phyloP scores from a whole-genome alignment of 2,888 invertebrate species.

The Gisinianus flammeolus region DNA sequence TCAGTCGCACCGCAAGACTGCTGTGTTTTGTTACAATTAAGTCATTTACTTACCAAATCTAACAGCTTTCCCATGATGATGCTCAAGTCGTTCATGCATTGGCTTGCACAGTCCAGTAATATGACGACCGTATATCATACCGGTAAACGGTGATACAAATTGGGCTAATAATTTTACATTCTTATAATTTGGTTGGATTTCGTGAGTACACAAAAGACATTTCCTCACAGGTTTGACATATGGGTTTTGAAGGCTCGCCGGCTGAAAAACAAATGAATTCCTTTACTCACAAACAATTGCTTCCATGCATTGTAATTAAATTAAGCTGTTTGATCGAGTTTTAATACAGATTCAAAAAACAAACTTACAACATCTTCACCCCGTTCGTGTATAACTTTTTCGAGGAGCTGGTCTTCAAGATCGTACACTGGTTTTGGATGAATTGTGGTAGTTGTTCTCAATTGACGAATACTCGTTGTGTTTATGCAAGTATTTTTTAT shows the following conservation, averaged over 20 bases:
- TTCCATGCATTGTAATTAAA: no score
- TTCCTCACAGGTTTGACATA: slow-evolving; percentile 73
- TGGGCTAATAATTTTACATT: slow-evolving; percentile 90
- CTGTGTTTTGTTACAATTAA: no score
- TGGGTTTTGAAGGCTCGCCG: slow-evolving; percentile 73
- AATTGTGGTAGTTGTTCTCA: slow-evolving; percentile 54
- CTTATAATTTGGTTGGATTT: slow-evolving; percentile 86
- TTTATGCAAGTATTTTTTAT: background rate
- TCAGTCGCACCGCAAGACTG: no score
- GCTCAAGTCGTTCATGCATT: slow-evolving; percentile 77
- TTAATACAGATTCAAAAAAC: background rate
- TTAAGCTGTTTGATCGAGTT: no score
- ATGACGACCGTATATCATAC: slow-evolving; percentile 86
- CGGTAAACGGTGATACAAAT: slow-evolving; percentile 95
- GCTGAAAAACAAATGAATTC: slow-evolving; percentile 44
- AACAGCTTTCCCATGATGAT: slow-evolving; percentile 77
- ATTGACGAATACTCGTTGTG: background rate
- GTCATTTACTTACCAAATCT: slow-evolving; percentile 66
- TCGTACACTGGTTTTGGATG: slow-evolving; percentile 54
- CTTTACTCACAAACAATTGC: no score
- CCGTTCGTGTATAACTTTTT: slow-evolving; percentile 52
- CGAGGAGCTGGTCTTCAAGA: slow-evolving; percentile 59
- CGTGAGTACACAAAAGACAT: slow-evolving; percentile 83
- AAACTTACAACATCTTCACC: slow-evolving; percentile 55
- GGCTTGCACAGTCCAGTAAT: slow-evolving; percentile 89